A percentile compares a stretch with the other conserved stretches of the same genome.
These are phyloP conservation scores for Thrips palmi DNA, from an alignment of 1,140 invertebrate species.

Conservation along the genomic window DNA sequence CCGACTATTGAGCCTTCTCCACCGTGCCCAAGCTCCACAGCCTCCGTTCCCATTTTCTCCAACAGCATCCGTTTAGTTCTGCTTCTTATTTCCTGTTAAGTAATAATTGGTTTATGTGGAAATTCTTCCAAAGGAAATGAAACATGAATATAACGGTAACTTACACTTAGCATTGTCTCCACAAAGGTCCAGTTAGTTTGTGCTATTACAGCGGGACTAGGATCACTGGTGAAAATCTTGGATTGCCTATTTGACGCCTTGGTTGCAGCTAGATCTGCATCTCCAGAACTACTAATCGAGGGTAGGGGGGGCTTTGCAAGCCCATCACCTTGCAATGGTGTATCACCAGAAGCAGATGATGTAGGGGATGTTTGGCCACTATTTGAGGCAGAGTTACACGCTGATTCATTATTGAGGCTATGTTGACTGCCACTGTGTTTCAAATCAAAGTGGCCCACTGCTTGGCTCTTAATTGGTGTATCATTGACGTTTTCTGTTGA, in stretches of 20 bases:
- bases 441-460: too few species aligned
- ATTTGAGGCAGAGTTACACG: not conserved
- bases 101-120: conserved; percentile 10
- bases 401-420: not conserved
- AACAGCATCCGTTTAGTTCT: conserved; percentile 96
- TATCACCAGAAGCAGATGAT: too few species aligned
- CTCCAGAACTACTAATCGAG: too few species aligned
- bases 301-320: too few species aligned
- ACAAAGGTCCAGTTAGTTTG: conserved; percentile 98
- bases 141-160: conserved; percentile 8
- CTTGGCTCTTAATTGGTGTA: too few species aligned
- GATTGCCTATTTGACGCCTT: too few species aligned
- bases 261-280: too few species aligned
- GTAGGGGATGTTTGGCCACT: too few species aligned
- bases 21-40: conserved; percentile 45
- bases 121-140: too few species aligned
- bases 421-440: conserved; percentile 18
- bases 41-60: conserved; percentile 95
- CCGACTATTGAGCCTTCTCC: conserved; percentile 23
- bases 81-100: conserved; percentile 58
- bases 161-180: conserved; percentile 84
- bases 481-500: too few species aligned
- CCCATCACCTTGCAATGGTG: too few species aligned
- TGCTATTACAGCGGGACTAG: conserved; percentile 71
- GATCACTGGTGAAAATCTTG: too few species aligned